Evolutionary conservation across 1,140 invertebrate genomes (phyloP).

Genomic region (Saccostrea echinata): DNA sequence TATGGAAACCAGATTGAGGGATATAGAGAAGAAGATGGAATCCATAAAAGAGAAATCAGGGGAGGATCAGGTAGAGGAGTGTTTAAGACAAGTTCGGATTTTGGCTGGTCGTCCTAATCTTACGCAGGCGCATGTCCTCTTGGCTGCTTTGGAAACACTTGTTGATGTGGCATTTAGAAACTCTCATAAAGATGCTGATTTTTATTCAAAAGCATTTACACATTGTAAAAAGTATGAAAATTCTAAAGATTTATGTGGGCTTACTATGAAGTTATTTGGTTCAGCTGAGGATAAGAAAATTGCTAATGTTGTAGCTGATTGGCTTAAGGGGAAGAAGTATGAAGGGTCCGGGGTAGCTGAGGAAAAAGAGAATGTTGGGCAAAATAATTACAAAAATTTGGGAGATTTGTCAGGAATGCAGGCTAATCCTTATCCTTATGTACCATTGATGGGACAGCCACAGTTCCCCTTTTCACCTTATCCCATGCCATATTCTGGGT

Average conservation of each 20-base stretch:
- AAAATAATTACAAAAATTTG: slow-evolving; percentile 9
- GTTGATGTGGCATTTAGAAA: slow-evolving; percentile 35
- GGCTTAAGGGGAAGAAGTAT: slow-evolving; percentile 48
- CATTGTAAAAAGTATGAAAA: slow-evolving; percentile 45
- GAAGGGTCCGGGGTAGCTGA: slow-evolving; percentile 11
- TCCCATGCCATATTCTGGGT: background rate
- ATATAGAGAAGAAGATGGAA: background rate
- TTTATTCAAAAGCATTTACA: slow-evolving; percentile 40
- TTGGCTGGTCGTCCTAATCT: slow-evolving; percentile 36
- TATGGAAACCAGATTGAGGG: background rate
- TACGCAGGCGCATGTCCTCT: slow-evolving; percentile 39
- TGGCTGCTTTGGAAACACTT: slow-evolving; percentile 47
- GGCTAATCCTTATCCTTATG: slow-evolving; percentile 33
- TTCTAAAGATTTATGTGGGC: slow-evolving; percentile 42
- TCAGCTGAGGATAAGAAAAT: slow-evolving; percentile 49
- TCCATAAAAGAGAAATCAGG: background rate
- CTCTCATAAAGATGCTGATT: slow-evolving; percentile 43
- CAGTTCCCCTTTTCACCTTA: slow-evolving; percentile 36
- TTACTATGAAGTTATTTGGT: slow-evolving; percentile 49
- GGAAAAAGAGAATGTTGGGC: background rate
- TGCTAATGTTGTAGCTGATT: slow-evolving; percentile 46
- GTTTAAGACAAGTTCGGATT: slow-evolving; percentile 44
- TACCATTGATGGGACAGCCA: slow-evolving; percentile 27
- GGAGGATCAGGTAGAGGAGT: slow-evolving; percentile 39
- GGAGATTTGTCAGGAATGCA: slow-evolving; percentile 34